These are phyloP conservation scores for Serrognathus titanus DNA, from an alignment of 2,888 invertebrate genomes.

Conservation along the genomic window DNA sequence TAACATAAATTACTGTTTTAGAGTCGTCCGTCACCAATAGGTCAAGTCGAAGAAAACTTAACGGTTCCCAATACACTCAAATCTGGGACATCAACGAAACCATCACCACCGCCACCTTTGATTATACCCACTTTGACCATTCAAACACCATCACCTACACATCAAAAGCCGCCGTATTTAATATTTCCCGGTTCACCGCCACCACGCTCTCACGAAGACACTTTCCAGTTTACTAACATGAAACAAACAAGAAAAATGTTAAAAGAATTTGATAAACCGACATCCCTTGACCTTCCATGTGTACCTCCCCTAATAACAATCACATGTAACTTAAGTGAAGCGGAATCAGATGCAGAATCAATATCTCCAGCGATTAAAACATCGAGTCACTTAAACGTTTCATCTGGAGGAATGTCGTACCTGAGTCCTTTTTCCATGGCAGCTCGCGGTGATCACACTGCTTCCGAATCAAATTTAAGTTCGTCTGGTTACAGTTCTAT, in stretches of 20 bases:
- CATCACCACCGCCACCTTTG: constrained; percentile 50
- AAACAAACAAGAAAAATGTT: constrained; percentile 49
- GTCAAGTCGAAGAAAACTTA: constrained; percentile 41
- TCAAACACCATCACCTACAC: constrained; percentile 68
- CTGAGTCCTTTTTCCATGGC: constrained; percentile 76
- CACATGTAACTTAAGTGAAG: constrained; percentile 71
- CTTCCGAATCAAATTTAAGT: constrained; percentile 79
- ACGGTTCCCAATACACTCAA: constrained; percentile 39
- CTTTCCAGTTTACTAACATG: constrained; percentile 36
- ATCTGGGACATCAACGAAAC: constrained; percentile 17
- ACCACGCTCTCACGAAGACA: constrained; percentile 47
- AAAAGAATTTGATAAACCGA: constrained; percentile 63
- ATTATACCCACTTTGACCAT: constrained; percentile 64
- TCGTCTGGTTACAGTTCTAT: constrained; percentile 83
- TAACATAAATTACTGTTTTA: constrained; percentile 39
- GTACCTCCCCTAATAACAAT: constrained; percentile 69
- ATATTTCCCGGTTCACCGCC: constrained; percentile 58
- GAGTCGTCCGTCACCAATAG: constrained; percentile 54
- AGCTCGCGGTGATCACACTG: constrained; percentile 67
- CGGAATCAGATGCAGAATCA: constrained; percentile 70
- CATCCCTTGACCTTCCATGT: constrained; percentile 59
- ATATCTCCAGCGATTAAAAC: constrained; percentile 59
- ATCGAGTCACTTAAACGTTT: constrained; percentile 45
- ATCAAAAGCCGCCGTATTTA: constrained; percentile 49
- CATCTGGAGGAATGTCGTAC: constrained; percentile 65